Base-by-base conservation (phyloP, 2,797 vertebrate genomes). In the Schizopygopsis pylzovi region DNA sequence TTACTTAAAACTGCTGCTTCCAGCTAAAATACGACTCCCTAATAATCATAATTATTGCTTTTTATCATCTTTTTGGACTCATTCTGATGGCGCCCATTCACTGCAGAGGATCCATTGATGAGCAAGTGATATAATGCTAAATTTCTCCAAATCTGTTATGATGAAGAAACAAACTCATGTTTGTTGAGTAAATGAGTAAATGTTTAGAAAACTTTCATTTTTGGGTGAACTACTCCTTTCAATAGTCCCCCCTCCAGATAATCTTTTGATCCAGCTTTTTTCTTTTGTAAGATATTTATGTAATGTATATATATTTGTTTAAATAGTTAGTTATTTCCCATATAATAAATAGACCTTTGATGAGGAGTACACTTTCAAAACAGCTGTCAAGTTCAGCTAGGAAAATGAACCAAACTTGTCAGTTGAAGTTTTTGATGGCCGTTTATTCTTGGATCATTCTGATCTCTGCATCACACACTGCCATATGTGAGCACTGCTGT, bases 401-500 rank as follows among this genome's bases (percentile, higher is more conserved):
- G 59, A 71, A 81, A 70, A 77, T 41, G n/a, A 25, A 84, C 78
- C 13, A 81, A 79, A 76, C 81, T 67, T 87, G 81, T 70, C 84
- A 82, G 81, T 88, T 73, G 59, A 87, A 72, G 72, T 73, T 71
- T 85, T 87, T 71, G 71, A 90, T 86, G 88, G 86, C 83, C 88
- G 85, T 89, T 71, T 86, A 70, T 89, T 76, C 22, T 84, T 49
- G 33, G 47, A 90, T 89, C 85, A 81, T 89, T 90, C 63, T 88
- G 70, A 85, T 88, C 37, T 68, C 43, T 72, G 11, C 33, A 61
- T 77, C 54, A 83, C n/a, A 76, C 67, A 33, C 85, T 84, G 70
- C 37, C 45, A 6, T 11, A 10, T 22, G 43, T 81, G 85, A 87
- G 65, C 79, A 45, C 22, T 43, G 68, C 68, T 68, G 70, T 70